Base-by-base conservation (phyloP, 2,797 vertebrate genomes). In the Pelochelys cantorii region DNA sequence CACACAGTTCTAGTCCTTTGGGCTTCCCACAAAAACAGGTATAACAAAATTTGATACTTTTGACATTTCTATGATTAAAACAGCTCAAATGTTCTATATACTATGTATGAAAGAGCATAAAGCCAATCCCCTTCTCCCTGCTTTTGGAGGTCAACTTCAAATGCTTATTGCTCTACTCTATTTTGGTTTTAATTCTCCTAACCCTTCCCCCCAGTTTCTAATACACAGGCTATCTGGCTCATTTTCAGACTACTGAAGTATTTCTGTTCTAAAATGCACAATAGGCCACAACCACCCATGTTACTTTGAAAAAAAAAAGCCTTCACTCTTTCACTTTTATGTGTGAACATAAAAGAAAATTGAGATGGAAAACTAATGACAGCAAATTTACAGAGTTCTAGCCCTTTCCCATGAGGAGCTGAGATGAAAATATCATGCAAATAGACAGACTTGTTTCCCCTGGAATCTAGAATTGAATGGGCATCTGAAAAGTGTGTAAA, bases 231-330 rank as follows among this genome's bases (percentile, higher is more conserved):
- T 96, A 52, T 31, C 91, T 96, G 93, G 95, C 81, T 94, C 80
- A 75, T 91, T 95, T 96, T 95, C 95, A 95, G 92, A 83, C 81
- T 86, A 95, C 90, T 94, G 94, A 96, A 95, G 93, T 90, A 94
- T 85, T 90, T 96, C 68, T 80, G 27, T 94, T 85, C 87, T 93
- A 59, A 91, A 95, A 93, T 84, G 37, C 83, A 96, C 84, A 95
- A 93, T 85, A 93, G 93, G 75, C 88, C 80, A 92, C 86, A 96
- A 92, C 74, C 60, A 95, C 57, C 93, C 94, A 68, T 6, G 1
- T 88, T 68, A 82, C 25, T 85, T 75, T 81, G 81, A 23, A 80
- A 93, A 95, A 77, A 77, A 83, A 34, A 25, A 18, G 57, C 59
- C 15, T n/a, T 2, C 62, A 22, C 87, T 93, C 84, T 94, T 48